Base-by-base conservation (phyloP, 2,797 vertebrate genomes). In the Gephyroberyx darwinii region DNA sequence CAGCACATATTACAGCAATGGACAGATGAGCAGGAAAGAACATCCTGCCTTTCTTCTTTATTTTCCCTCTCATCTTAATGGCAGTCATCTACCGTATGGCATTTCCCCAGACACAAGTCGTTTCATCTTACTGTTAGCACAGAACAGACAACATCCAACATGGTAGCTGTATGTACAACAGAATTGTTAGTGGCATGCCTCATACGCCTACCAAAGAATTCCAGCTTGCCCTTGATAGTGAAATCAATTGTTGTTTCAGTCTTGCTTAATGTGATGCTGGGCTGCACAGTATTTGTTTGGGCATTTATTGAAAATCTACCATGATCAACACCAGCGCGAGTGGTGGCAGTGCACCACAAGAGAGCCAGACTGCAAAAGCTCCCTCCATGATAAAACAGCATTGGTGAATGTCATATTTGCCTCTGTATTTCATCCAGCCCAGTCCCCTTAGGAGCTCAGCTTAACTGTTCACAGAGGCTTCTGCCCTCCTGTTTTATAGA, bases 1-100 rank as follows among this genome's bases (percentile, higher is more conserved):
- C 91, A 89, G 87, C 72, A 74, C 82, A 72, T 72, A 85, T 86
- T 84, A 86, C 74, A 77, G 78, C 81, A 85, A 85, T 9, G 52
- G 81, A 86, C 79, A 81, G 83, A 86, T 83, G 86, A 86, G 81
- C 66, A 72, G 81, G 78, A 75, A 61, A 81, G 73, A 74, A 58
- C 77, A 60, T 74, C 61, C 55, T 56, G 57, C 71, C 82, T 82
- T 78, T 69, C 35, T 50, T 57, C 53, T 45, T 8, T 20, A 54
- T 9, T 19, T 80, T 82, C 71, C 80, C 81, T 78, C 84, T 84
- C 78, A 66, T 87, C 81, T 84, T 89, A 82, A 89, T 83, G 67
- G 77, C 82, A 70, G 76, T 63, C 72, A 74, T 86, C 82, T 87
- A 78, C 77, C 59, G 60, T 65, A 39, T 82, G 76, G 75, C 71